These are phyloP conservation scores for Eleutherodactylus coqui DNA, from an alignment of 2,797 vertebrate genomes.

Conservation along the genomic window DNA sequence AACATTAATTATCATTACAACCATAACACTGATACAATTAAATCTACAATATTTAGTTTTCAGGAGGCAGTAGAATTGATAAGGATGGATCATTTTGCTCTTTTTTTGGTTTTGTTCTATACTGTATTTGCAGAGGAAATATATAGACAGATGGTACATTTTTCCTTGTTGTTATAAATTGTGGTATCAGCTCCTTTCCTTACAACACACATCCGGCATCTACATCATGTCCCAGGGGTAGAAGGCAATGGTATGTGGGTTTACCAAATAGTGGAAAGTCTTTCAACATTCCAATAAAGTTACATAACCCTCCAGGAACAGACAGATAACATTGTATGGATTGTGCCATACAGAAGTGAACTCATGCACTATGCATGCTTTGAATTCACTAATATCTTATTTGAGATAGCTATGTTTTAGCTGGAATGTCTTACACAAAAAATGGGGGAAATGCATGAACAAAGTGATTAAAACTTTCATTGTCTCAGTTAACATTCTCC, in stretches of 20 bases:
- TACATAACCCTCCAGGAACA: conserved; percentile 79
- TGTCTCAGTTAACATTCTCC: not conserved
- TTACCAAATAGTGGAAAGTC: conserved; percentile 75
- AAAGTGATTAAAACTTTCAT: not conserved
- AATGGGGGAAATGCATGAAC: conserved; percentile 27
- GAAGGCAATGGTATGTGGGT: conserved; percentile 71
- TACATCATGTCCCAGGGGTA: conserved; percentile 73
- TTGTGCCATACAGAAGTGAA: conserved; percentile 67
- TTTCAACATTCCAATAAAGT: conserved; percentile 81
- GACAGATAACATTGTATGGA: conserved; percentile 82
- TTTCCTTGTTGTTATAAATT: conserved; percentile 75
- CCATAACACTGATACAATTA: conserved; percentile 71
- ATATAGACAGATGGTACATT: conserved; percentile 72
- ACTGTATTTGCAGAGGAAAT: conserved; percentile 73
- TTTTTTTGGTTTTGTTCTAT: too few species aligned
- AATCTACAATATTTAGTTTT: conserved; percentile 73
- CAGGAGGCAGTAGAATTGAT: conserved; percentile 63
- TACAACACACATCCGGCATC: conserved; percentile 77
- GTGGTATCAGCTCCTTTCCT: conserved; percentile 75
- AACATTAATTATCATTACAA: conserved; percentile 67
- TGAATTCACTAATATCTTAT: conserved; percentile 46
- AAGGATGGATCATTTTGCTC: conserved; percentile 73
- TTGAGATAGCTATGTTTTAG: conserved; percentile 41
- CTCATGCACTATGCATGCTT: conserved; percentile 48
- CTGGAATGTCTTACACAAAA: conserved; percentile 32